Evolutionary conservation across 2,113 vertebrate genomes (phyloP).

Genomic region (Eidolon helvum): DNA sequence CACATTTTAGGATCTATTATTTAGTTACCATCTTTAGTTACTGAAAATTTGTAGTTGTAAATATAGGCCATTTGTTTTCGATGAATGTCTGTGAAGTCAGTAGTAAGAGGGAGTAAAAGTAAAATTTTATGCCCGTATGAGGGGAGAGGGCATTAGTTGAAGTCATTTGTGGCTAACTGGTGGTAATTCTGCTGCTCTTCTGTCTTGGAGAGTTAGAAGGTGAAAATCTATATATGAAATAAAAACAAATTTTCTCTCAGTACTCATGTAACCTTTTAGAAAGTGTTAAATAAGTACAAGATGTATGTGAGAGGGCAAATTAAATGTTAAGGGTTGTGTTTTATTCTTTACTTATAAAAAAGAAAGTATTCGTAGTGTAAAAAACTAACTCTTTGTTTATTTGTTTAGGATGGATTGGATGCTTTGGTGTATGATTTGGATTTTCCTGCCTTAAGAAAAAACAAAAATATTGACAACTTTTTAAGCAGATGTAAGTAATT

Average conservation of each 20-base stretch:
- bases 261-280: background rate
- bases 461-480: conserved; percentile 99
- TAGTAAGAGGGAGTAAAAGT: conserved; percentile 2
- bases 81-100: background rate
- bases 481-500: conserved; percentile 98
- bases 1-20: background rate
- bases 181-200: background rate
- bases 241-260: background rate
- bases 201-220: background rate
- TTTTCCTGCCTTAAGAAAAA: conserved; percentile 99
- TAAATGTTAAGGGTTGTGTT: conserved; percentile 31
- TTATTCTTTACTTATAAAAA: conserved; percentile 23
- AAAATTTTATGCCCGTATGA: background rate
- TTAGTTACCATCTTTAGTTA: background rate
- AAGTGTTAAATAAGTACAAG: conserved; percentile 3
- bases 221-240: conserved; percentile 39
- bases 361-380: conserved; percentile 46
- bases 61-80: conserved; percentile 22
- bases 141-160: background rate
- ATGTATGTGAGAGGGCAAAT: background rate
- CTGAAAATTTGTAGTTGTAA: conserved; percentile 22
- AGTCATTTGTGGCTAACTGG: background rate
- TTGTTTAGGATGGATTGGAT: conserved; percentile 95
- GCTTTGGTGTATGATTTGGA: conserved; percentile 99
- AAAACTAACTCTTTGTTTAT: conserved; percentile 62